Conservation (phyloP, 1,140 invertebrate genomes). For the Eufriesea mexicana region DNA sequence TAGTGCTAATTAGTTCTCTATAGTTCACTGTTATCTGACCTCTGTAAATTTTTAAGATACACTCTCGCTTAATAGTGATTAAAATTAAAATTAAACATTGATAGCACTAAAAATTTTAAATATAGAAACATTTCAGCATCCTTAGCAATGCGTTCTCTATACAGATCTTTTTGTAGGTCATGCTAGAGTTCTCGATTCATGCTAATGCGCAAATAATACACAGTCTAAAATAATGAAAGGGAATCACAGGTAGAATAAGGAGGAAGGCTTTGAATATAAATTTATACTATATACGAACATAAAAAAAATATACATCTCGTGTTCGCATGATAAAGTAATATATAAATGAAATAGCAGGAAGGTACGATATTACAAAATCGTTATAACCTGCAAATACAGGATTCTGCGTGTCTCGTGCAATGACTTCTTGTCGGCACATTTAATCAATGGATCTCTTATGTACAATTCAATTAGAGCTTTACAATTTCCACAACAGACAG, state of each 20-base stretch:
- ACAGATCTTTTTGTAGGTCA: constrained; percentile 2
- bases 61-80: background rate
- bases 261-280: constrained; percentile 41
- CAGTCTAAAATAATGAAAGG: constrained; percentile 20
- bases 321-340: constrained; percentile 53
- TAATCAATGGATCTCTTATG: constrained; percentile 63
- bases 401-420: constrained; percentile 46
- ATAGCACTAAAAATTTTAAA: background rate
- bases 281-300: constrained; percentile 66
- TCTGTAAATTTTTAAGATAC: background rate
- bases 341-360: constrained; percentile 48
- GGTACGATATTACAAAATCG: constrained; percentile 53
- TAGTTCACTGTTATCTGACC: background rate
- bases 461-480: constrained; percentile 68
- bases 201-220: constrained; percentile 17
- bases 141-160: background rate
- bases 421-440: constrained; percentile 52
- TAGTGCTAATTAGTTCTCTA: background rate
- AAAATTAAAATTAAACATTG: background rate
- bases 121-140: background rate
- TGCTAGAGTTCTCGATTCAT: constrained; percentile 26
- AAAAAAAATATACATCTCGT: constrained; percentile 67
- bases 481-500: constrained; percentile 52
- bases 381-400: constrained; percentile 52
- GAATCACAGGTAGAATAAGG: constrained; percentile 39